These are phyloP conservation scores for Drosophila lacicola DNA, from an alignment of 2,888 invertebrate species.

Conservation along the genomic window DNA sequence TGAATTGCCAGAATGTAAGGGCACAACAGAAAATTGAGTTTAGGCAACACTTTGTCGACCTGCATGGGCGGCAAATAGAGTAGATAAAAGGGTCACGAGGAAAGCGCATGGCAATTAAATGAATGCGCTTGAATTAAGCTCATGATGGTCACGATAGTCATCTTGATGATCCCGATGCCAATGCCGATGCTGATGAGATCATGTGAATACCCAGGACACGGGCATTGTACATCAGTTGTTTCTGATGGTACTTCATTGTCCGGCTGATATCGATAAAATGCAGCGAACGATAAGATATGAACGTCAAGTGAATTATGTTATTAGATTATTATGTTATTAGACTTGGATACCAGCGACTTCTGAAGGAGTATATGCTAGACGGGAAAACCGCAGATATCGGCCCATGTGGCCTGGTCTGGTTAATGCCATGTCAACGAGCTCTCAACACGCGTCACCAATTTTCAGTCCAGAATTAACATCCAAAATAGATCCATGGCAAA, in stretches of 20 bases:
- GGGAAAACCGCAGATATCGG: conserved; percentile 3
- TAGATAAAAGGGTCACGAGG: conserved; percentile 64
- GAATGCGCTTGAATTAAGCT: conserved; percentile 67
- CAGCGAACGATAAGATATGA: conserved; percentile 73
- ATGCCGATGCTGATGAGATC: conserved; percentile 35
- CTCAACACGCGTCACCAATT: conserved; percentile 67
- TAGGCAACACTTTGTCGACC: conserved; percentile 67
- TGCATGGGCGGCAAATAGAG: conserved; percentile 51
- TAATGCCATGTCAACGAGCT: conserved; percentile 68
- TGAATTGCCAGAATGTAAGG: conserved; percentile 46
- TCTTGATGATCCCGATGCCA: conserved; percentile 8
- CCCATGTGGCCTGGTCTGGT: conserved; percentile 28
- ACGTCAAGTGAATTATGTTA: conserved; percentile 42
- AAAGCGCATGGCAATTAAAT: conserved; percentile 72
- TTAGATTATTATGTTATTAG: conserved; percentile 41
- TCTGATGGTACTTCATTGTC: conserved; percentile 21
- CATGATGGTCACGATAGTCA: conserved; percentile 42
- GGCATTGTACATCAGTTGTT: conserved; percentile 17
- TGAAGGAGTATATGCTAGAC: neutral
- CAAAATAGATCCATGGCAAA: conserved; percentile 21
- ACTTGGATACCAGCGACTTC: conserved; percentile 11
- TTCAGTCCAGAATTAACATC: too few relatives aligned
- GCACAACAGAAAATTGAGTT: conserved; percentile 59
- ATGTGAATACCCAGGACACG: conserved; percentile 36
- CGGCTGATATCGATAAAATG: conserved; percentile 69